Base-by-base conservation (phyloP, 1,140 invertebrate species). In the Phocides pigmalion region DNA sequence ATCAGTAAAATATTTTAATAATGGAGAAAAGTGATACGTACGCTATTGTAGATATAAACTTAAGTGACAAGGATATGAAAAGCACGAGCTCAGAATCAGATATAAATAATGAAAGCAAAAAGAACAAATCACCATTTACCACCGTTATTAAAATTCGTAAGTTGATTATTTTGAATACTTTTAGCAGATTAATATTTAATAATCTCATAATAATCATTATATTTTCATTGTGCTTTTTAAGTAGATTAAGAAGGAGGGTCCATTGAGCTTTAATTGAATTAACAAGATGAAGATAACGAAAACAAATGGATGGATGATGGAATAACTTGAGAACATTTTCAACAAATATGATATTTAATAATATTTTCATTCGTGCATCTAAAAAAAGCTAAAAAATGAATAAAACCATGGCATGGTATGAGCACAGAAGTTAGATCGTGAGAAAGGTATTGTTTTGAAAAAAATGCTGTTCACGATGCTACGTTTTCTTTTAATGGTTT, bases 111-210 rank as follows among this genome's bases (percentile, higher is more conserved):
- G 69, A 76, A 15, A 78, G 68, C 37, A 76, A 67, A 47, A 79
- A 77, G 32, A 75, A 70, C n/a, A 68, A 62, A 32, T 66, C 67
- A 1, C 73, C 80, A 6, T 68, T 87, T 32, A 74, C 72, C 14
- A 84, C 80, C 25, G 77, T 87, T 47, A 81, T 89, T 39, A 85
- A 88, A 81, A 83, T 87, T 73, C 84, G 87, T 89, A 82, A 88
- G 84, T 87, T 73, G 35, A 42, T 53, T 47, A 35, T 51, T 39
- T 47, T 49, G 25, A 39, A 12, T 17, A 5, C 4, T 17, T 20
- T 39, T 20, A 22, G n/a, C 6, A 39, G 4, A 49, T 22, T 25
- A 12, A 28, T 5, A 3, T 25, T 44, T 25, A 47, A 47, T 25
- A 22, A 11, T 25, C 17, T 20, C 17, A 17, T 35, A 39, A 39